Conservation (phyloP, 2,888 invertebrate species). For the Hedya salicella region DNA sequence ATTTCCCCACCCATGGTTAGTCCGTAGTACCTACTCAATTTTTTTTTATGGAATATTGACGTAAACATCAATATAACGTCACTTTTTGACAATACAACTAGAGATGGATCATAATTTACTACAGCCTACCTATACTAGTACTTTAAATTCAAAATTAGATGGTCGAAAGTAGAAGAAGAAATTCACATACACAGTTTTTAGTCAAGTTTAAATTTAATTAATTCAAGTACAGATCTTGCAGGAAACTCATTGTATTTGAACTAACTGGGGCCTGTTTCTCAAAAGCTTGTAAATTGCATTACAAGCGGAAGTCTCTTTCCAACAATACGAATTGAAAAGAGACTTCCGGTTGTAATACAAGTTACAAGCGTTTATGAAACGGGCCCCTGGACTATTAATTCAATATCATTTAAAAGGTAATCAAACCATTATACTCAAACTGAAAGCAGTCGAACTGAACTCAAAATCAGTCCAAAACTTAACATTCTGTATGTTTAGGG, state of each 20-base stretch:
- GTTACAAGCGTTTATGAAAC: no score
- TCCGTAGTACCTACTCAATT: not conserved
- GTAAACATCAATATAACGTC: slow-evolving; percentile 44
- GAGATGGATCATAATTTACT: slow-evolving; percentile 43
- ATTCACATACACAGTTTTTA: not conserved
- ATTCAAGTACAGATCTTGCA: not conserved
- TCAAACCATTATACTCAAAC: not conserved
- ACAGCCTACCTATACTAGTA: slow-evolving; percentile 12
- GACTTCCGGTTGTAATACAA: no score
- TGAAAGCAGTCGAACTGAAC: not conserved
- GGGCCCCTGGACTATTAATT: slow-evolving; percentile 22
- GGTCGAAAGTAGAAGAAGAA: not conserved
- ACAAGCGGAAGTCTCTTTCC: no score
- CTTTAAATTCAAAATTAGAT: slow-evolving; percentile 15
- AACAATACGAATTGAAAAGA: no score
- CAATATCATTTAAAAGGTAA: slow-evolving; percentile 15
- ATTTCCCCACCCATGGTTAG: not conserved
- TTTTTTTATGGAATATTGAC: not conserved
- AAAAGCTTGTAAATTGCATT: no score
- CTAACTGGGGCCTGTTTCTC: no score
- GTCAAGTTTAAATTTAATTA: slow-evolving; percentile 31
- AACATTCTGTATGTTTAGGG: not conserved
- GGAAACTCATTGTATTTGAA: not conserved
- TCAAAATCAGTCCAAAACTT: no score
- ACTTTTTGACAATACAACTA: slow-evolving; percentile 46